phyloP scores from a whole-genome alignment of 2,113 vertebrate genomes.

The Spheniscus mendiculus region DNA sequence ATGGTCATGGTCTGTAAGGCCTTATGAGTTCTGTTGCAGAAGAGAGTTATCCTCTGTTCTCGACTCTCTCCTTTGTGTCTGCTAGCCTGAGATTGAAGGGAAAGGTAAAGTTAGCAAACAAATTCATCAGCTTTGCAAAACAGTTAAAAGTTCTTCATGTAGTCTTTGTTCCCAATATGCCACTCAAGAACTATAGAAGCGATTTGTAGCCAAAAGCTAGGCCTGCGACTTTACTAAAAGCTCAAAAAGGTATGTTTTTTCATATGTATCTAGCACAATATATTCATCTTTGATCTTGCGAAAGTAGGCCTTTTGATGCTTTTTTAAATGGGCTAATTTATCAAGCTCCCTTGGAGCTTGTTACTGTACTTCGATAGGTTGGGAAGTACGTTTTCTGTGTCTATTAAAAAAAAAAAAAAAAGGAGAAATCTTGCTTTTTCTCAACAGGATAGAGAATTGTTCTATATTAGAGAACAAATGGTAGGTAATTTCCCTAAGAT shows the following conservation, averaged over 20 bases:
- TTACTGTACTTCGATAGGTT: neutral
- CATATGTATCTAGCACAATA: neutral
- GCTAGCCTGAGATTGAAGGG: neutral
- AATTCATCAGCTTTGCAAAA: neutral
- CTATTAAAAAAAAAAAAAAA: neutral
- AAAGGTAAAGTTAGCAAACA: neutral
- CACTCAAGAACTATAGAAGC: fast-evolving
- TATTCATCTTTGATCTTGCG: neutral
- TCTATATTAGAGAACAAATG: neutral
- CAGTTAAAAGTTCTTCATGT: neutral
- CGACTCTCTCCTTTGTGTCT: neutral
- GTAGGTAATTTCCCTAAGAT: neutral
- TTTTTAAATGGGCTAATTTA: neutral
- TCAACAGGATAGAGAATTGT: neutral
- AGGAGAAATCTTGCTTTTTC: neutral
- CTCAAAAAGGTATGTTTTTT: neutral
- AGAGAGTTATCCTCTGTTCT: neutral
- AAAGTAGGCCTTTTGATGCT: neutral
- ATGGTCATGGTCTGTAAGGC: neutral
- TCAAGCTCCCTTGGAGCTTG: no score
- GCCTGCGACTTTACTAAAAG: neutral
- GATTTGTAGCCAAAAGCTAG: neutral
- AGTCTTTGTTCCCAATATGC: neutral
- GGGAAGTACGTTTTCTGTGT: neutral
- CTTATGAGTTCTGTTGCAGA: neutral